phyloP scores from a whole-genome alignment of 2,888 invertebrate genomes.

The Drosophila vallismaia region DNA sequence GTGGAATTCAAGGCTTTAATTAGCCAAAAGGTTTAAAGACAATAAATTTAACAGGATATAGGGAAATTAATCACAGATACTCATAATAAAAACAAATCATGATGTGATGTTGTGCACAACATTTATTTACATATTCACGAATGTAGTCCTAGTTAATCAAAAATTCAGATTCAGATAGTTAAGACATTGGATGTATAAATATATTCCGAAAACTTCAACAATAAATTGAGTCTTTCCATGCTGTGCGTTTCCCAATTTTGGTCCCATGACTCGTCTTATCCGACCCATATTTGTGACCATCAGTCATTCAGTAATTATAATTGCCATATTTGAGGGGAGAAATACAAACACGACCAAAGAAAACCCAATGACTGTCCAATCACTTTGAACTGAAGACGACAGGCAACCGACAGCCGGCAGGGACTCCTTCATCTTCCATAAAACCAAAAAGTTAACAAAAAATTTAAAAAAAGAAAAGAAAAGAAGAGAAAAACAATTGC shows the following conservation, averaged over 20 bases:
- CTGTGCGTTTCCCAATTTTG: neutral
- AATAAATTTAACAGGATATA: no score
- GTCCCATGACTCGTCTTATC: conserved; percentile 7
- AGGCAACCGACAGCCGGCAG: conserved; percentile 15
- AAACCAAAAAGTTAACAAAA: neutral
- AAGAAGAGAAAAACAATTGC: conserved; percentile 37
- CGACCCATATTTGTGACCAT: conserved; percentile 27
- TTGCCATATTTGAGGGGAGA: conserved; percentile 42
- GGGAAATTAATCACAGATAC: no score
- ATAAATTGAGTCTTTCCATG: no score
- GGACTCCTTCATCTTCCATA: conserved; percentile 24
- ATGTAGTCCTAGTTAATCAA: no score
- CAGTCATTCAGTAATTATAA: conserved; percentile 53
- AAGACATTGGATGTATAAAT: no score
- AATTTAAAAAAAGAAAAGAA: conserved; percentile 1
- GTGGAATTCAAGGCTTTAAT: neutral
- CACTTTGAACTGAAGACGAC: conserved; percentile 13
- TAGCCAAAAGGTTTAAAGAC: neutral
- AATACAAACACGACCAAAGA: conserved; percentile 20
- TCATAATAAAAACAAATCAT: no score
- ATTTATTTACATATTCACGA: no score
- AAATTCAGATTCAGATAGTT: no score
- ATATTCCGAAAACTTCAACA: no score
- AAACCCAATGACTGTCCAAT: conserved; percentile 48
- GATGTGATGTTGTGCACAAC: no score